Evolutionary conservation across 1,140 invertebrate species (phyloP).

Genomic region (Acromyrmex echinatior): DNA sequence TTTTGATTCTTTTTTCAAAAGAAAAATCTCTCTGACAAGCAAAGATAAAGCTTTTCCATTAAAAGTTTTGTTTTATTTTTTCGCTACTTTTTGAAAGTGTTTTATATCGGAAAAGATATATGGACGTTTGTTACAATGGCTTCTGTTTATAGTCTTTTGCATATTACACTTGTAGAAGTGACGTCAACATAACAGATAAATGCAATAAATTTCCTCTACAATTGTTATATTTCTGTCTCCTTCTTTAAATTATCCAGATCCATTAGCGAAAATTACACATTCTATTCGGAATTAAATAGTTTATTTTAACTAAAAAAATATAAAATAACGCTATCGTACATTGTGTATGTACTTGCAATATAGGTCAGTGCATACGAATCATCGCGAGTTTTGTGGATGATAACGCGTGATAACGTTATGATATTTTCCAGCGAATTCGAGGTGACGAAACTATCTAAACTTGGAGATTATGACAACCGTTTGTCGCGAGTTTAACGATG

Average conservation of each 20-base stretch:
- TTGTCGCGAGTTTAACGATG: constrained; percentile 71
- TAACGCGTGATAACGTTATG: constrained; percentile 47
- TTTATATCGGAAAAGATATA: constrained; percentile 4
- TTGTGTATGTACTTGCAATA: neutral
- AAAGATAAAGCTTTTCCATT: neutral
- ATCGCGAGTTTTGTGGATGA: constrained; percentile 18
- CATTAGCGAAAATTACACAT: constrained; percentile 11
- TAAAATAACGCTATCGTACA: neutral
- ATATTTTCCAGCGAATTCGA: constrained; percentile 60
- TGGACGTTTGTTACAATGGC: neutral
- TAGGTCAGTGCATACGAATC: neutral
- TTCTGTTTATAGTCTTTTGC: constrained; percentile 19
- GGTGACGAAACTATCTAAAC: constrained; percentile 72
- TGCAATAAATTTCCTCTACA: constrained; percentile 13
- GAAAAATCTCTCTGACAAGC: neutral
- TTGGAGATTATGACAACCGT: constrained; percentile 69
- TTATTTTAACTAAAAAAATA: neutral
- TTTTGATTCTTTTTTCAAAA: neutral
- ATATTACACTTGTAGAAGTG: neutral
- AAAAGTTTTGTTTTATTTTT: neutral
- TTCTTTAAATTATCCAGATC: neutral
- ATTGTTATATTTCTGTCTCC: neutral
- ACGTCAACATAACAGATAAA: neutral
- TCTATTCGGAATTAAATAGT: constrained; percentile 18
- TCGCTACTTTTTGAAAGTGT: neutral